A percentile compares a stretch with the other conserved stretches of the same genome.
phyloP scores from a whole-genome alignment of 1,140 invertebrate species.

The Cydia splendana region DNA sequence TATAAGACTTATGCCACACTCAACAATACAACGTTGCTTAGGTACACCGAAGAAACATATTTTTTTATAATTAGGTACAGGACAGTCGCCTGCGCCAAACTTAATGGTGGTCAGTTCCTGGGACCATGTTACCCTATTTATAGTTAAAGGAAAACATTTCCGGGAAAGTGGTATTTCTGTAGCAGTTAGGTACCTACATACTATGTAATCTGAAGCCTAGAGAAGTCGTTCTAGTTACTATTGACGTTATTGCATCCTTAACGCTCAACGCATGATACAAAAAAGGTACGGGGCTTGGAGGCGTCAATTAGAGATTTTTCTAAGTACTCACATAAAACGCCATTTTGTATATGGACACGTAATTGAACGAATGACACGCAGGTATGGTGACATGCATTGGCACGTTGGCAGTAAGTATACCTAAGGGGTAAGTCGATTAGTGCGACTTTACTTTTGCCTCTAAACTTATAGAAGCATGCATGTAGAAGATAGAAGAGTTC shows the following conservation, averaged over 20 bases:
- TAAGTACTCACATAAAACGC: background rate
- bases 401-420: background rate
- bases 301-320: constrained; percentile 7
- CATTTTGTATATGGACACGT: background rate
- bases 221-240: background rate
- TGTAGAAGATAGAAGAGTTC: no score
- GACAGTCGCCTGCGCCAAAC: no score
- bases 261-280: background rate
- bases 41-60: no score
- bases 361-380: background rate
- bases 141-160: no score
- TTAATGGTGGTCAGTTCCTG: no score
- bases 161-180: no score
- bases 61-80: no score
- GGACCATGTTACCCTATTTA: no score
- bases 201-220: background rate
- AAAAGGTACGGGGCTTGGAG: background rate
- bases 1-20: no score
- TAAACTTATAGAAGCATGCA: no score
- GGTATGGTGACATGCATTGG: constrained; percentile 1
- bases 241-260: background rate
- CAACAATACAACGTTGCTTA: no score
- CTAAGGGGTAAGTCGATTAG: background rate
- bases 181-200: no score
- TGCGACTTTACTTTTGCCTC: background rate